Conservation (phyloP, 2,888 invertebrate genomes). For the Melieria omissa region DNA sequence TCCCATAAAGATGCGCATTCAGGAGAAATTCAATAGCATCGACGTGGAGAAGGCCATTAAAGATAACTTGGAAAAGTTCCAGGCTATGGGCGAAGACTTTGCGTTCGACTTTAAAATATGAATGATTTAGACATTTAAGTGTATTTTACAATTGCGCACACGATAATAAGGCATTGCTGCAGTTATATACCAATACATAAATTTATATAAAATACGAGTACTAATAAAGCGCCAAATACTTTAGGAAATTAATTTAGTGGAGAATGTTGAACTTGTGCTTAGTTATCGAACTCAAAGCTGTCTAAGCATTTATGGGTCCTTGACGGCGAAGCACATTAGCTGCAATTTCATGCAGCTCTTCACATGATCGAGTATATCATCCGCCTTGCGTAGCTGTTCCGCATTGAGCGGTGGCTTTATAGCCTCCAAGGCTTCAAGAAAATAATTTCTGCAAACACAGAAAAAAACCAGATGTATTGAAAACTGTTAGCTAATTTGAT, state of each 20-base stretch:
- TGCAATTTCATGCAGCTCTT: constrained; percentile 77
- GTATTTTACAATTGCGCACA: not conserved
- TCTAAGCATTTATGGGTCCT: constrained; percentile 53
- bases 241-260: no score
- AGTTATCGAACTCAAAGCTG: no score
- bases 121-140: not conserved
- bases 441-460: constrained; percentile 72
- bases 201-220: not conserved
- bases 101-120: constrained; percentile 58
- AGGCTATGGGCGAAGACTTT: constrained; percentile 65
- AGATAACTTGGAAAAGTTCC: constrained; percentile 75
- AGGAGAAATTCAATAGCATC: constrained; percentile 76
- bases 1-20: constrained; percentile 78
- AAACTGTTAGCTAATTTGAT: not conserved
- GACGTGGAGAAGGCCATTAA: constrained; percentile 80
- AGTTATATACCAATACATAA: not conserved
- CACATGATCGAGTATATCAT: constrained; percentile 73
- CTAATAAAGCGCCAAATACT: no score
- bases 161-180: not conserved
- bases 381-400: constrained; percentile 73
- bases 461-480: constrained; percentile 1
- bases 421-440: constrained; percentile 83
- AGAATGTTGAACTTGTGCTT: no score
- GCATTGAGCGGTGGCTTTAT: constrained; percentile 75
- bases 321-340: constrained; percentile 71